A percentile compares a stretch with the other conserved stretches of the same genome.
These are phyloP conservation scores for Anguilla megastoma DNA, from an alignment of 2,797 vertebrate species.

Conservation along the genomic window DNA sequence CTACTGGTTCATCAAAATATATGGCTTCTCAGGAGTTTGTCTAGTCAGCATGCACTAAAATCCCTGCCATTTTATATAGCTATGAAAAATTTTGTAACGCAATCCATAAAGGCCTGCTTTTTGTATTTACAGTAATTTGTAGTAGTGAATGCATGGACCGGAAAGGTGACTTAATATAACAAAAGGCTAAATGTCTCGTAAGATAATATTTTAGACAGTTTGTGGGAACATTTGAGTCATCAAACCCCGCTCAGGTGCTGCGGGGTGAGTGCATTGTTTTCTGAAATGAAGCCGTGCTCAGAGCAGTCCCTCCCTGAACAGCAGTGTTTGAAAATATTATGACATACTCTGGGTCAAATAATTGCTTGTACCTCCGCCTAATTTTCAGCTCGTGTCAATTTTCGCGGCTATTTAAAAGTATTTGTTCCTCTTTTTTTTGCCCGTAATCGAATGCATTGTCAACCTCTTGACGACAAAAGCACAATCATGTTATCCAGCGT, in stretches of 20 bases:
- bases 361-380: not conserved
- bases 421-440: not conserved
- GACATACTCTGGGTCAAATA: not conserved
- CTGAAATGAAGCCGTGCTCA: not conserved
- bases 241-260: not conserved
- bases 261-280: not conserved
- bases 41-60: not conserved
- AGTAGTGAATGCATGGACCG: not conserved
- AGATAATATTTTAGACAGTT: not conserved
- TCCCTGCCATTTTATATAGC: not conserved
- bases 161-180: not conserved
- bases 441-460: not conserved
- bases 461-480: not conserved
- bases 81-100: not conserved
- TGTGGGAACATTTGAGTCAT: constrained; percentile 1
- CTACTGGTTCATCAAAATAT: not conserved
- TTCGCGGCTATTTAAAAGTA: not conserved
- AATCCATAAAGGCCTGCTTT: not conserved
- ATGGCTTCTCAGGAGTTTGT: not conserved
- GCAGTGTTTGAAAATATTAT: not conserved
- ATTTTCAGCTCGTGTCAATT: not conserved
- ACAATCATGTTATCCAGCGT: not conserved
- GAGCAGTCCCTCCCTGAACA: not conserved
- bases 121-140: not conserved
- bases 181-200: not conserved